A percentile compares a stretch with the other conserved stretches of the same genome.
phyloP scores from a whole-genome alignment of 2,113 vertebrate species.

The Tursiops truncatus region DNA sequence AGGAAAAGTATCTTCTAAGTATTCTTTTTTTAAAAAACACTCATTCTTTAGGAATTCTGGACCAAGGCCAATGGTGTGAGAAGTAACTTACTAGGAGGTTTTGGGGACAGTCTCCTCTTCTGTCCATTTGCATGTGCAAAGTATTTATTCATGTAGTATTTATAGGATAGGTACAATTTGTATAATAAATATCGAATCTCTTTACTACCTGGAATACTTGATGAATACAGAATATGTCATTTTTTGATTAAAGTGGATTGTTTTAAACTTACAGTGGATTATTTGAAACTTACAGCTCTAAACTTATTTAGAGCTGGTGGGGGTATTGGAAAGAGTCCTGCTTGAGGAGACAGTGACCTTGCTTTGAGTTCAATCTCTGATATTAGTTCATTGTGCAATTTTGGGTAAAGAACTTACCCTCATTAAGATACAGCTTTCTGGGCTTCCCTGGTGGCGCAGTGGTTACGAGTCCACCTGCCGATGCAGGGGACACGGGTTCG shows the following conservation, averaged over 20 bases:
- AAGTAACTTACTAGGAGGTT: not conserved
- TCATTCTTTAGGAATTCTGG: conserved; percentile 38
- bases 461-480: no score
- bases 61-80: not conserved
- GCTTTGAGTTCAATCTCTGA: conserved; percentile 36
- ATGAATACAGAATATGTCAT: conserved; percentile 9
- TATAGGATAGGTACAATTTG: not conserved
- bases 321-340: not conserved
- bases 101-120: not conserved
- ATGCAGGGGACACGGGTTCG: no score
- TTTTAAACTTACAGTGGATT: not conserved
- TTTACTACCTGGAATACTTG: conserved; percentile 16
- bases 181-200: not conserved
- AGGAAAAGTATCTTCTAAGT: conserved; percentile 16
- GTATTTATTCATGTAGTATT: conserved; percentile 6
- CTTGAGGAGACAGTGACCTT: not conserved
- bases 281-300: not conserved
- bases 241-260: conserved; percentile 25
- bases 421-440: not conserved
- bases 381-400: not conserved
- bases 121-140: not conserved
- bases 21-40: not conserved
- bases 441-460: no score
- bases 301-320: not conserved
- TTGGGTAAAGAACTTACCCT: conserved; percentile 16